Conservation (phyloP, 2,888 invertebrate species). For the Volucella bombylans region DNA sequence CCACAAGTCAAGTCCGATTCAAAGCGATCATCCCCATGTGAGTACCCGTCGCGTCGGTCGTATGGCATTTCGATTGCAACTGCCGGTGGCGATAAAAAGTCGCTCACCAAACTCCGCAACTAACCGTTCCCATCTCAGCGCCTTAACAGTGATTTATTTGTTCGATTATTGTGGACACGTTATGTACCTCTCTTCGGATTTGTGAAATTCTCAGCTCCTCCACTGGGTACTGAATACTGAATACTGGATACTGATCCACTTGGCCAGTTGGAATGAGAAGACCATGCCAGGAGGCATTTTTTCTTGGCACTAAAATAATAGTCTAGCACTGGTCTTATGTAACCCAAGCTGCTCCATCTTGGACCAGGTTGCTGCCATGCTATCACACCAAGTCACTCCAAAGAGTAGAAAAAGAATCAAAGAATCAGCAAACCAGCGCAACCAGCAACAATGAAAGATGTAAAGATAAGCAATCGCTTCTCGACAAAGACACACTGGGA, state of each 20-base stretch:
- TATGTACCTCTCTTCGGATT: too few species aligned
- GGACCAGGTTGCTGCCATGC: too few species aligned
- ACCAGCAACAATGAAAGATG: constrained; percentile 47
- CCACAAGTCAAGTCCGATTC: constrained; percentile 26
- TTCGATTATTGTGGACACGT: constrained; percentile 7
- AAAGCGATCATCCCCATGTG: constrained; percentile 25
- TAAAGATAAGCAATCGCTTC: constrained; percentile 53
- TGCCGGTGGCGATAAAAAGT: constrained; percentile 39
- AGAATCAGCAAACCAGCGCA: not conserved
- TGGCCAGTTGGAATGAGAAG: too few species aligned
- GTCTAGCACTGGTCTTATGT: too few species aligned
- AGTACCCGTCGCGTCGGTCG: not conserved
- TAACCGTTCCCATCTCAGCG: constrained; percentile 49
- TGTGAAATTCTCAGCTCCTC: not conserved
- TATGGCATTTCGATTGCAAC: constrained; percentile 43
- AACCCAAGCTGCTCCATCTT: too few species aligned
- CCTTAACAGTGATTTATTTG: constrained; percentile 56
- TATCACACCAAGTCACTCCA: too few species aligned
- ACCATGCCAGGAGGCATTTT: not conserved
- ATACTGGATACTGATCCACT: too few species aligned
- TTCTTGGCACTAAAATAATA: too few species aligned
- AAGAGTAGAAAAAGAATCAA: too few species aligned
- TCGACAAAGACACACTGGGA: constrained; percentile 27
- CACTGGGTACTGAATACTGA: too few species aligned
- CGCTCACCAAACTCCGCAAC: constrained; percentile 16